These are phyloP conservation scores for Acanthosoma haemorrhoidale DNA, from an alignment of 2,888 invertebrate species.

Conservation along the genomic window DNA sequence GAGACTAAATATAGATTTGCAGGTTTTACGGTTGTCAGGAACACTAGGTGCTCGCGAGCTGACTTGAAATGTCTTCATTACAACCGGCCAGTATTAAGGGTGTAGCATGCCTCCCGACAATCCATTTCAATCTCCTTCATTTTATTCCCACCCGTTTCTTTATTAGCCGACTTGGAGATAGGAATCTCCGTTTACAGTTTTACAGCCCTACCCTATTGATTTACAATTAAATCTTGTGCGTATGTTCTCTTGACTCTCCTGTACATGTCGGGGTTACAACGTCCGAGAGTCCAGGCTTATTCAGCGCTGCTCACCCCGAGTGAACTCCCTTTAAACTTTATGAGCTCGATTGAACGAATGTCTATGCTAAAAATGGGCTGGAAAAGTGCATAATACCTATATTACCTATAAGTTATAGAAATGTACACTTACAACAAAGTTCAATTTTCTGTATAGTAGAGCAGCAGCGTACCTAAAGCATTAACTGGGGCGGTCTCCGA, in stretches of 20 bases:
- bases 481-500: too few species aligned
- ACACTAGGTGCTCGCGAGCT: neutral
- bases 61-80: constrained; percentile 12
- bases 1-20: neutral
- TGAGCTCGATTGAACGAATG: too few species aligned
- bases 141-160: neutral
- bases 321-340: too few species aligned
- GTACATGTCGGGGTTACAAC: too few species aligned
- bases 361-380: too few species aligned
- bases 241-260: neutral
- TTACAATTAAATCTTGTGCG: neutral
- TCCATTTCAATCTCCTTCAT: constrained; percentile 8
- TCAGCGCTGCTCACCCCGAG: too few species aligned
- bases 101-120: neutral
- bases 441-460: too few species aligned
- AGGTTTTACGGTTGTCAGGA: neutral
- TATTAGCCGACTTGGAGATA: neutral
- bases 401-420: too few species aligned
- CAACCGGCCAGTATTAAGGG: neutral
- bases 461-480: too few species aligned
- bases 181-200: constrained; percentile 1
- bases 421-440: too few species aligned
- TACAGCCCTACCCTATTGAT: neutral
- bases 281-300: too few species aligned
- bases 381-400: too few species aligned